Conservation (phyloP, 2,888 invertebrate species). For the Pegoplata infirma region DNA sequence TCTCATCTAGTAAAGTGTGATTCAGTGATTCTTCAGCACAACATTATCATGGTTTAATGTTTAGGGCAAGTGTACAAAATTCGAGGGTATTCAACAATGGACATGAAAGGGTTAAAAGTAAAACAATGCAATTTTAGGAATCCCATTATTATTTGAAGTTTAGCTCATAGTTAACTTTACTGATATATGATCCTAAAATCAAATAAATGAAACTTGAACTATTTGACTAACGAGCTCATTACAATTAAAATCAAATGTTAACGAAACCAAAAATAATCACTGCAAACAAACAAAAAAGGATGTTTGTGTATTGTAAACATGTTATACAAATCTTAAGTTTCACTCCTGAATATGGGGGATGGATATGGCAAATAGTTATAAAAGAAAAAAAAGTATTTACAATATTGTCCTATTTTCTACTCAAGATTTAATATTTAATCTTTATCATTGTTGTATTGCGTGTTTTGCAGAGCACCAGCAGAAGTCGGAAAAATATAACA, state of each 20-base stretch:
- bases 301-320: conserved; percentile 54
- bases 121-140: too few relatives aligned
- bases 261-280: conserved; percentile 38
- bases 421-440: conserved; percentile 13
- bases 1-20: too few relatives aligned
- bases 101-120: too few relatives aligned
- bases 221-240: conserved; percentile 53
- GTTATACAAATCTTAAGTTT: conserved; percentile 47
- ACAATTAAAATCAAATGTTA: conserved; percentile 52
- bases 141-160: background rate
- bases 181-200: conserved; percentile 36
- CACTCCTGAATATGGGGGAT: conserved; percentile 19
- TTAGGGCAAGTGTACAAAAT: too few relatives aligned
- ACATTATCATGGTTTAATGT: too few relatives aligned
- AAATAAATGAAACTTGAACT: conserved; percentile 50
- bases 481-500: conserved; percentile 29
- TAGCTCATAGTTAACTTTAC: background rate
- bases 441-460: background rate
- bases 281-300: conserved; percentile 21
- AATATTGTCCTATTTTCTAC: conserved; percentile 14
- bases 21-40: too few relatives aligned
- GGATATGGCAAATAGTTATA: conserved; percentile 18
- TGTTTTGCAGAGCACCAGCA: background rate
- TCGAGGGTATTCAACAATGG: too few relatives aligned
- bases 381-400: conserved; percentile 22